Evolutionary conservation across 2,113 vertebrate species (phyloP).

Genomic region (Channa argus): DNA sequence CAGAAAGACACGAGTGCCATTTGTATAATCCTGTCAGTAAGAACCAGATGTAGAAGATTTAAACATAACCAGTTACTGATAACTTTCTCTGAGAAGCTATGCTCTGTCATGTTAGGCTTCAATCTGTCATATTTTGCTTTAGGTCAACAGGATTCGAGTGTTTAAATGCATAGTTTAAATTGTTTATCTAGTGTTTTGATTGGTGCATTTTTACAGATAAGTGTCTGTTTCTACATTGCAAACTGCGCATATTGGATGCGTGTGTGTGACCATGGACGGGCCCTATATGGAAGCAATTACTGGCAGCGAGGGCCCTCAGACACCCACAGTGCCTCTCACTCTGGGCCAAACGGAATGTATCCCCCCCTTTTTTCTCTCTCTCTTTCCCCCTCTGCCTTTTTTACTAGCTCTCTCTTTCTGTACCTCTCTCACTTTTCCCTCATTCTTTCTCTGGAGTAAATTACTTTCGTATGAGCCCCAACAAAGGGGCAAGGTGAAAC

Average conservation of each 20-base stretch:
- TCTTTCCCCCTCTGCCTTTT: conserved; percentile 41
- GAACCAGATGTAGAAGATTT: too few species aligned
- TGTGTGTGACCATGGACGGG: conserved; percentile 72
- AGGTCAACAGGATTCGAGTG: conserved; percentile 12
- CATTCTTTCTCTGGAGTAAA: conserved; percentile 73
- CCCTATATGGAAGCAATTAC: conserved; percentile 97
- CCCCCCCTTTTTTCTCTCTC: conserved; percentile 55
- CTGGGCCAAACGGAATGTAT: conserved; percentile 85
- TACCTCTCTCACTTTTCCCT: conserved; percentile 34
- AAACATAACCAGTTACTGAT: too few species aligned
- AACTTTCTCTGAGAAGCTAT: too few species aligned
- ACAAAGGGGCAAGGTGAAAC: conserved; percentile 82
- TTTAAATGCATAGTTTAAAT: conserved; percentile 26
- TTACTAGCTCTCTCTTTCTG: conserved; percentile 55
- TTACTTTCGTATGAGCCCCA: conserved; percentile 88
- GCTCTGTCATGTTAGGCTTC: too few species aligned
- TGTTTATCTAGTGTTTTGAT: conserved; percentile 16
- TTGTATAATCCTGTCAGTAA: too few species aligned
- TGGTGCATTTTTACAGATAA: conserved; percentile 30
- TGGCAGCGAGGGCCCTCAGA: conserved; percentile 87
- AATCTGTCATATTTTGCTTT: not conserved
- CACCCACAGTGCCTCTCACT: conserved; percentile 89
- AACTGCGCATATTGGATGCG: conserved; percentile 19
- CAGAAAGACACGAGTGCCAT: too few species aligned
- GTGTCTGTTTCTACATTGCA: conserved; percentile 44